These are phyloP conservation scores for Apis cerana DNA, from an alignment of 1,140 invertebrate genomes.

Conservation along the genomic window DNA sequence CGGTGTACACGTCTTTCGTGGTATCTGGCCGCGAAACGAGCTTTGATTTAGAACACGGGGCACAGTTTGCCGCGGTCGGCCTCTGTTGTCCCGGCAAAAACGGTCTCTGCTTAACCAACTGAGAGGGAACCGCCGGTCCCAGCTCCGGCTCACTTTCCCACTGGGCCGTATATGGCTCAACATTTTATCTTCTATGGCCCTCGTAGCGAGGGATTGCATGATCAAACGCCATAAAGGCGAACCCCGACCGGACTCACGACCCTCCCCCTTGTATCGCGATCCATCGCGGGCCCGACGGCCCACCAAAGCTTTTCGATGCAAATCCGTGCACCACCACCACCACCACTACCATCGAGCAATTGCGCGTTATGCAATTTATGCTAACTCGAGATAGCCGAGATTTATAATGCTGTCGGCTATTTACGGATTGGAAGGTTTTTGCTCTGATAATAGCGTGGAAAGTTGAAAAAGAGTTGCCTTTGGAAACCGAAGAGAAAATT, in stretches of 20 bases:
- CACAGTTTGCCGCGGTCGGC: slow-evolving; percentile 46
- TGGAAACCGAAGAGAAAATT: no score
- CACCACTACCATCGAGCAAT: slow-evolving; percentile 4
- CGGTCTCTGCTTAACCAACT: slow-evolving; percentile 47
- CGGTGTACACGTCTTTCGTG: slow-evolving; percentile 28
- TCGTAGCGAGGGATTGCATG: slow-evolving; percentile 47
- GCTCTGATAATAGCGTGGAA: not conserved
- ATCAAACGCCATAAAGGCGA: slow-evolving; percentile 51
- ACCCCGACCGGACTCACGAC: slow-evolving; percentile 18
- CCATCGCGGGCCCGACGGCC: not conserved
- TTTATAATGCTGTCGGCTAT: not conserved
- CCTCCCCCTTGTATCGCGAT: not conserved
- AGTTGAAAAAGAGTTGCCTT: no score
- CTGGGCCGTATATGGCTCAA: slow-evolving; percentile 60
- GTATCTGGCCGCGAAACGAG: slow-evolving; percentile 27
- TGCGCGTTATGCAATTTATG: slow-evolving; percentile 19
- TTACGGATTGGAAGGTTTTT: not conserved
- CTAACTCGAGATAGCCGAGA: not conserved
- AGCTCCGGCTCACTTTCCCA: slow-evolving; percentile 57
- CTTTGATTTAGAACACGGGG: slow-evolving; percentile 61
- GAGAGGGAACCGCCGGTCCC: slow-evolving; percentile 34
- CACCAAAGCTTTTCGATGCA: slow-evolving; percentile 34
- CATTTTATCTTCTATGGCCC: slow-evolving; percentile 62
- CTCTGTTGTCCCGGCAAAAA: slow-evolving; percentile 47
- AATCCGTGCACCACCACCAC: not conserved